Evolutionary conservation across 2,113 vertebrate species (phyloP), one percentile per base, ranked within the genome.

Genomic region (Gnathonemus echidnorhynchus): DNA sequence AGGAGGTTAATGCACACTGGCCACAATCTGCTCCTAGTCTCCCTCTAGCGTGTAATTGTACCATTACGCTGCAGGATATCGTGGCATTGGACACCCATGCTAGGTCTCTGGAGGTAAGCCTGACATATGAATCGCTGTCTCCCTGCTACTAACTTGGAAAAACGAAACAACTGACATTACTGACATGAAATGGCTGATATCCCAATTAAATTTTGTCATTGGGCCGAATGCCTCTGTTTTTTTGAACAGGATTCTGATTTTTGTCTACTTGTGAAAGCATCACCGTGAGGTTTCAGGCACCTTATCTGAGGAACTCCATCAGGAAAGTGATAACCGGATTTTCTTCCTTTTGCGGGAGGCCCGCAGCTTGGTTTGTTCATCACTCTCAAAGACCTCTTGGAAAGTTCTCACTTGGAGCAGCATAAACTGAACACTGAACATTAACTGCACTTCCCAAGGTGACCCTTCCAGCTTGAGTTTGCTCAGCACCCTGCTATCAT

Each of bases 101-200:
- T 45, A 66, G 84, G 91, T 93, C 93, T 90, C 50, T 86, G 85
- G 90, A 94, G 93, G 93, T 95, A 94, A 93, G 93, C 93, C 91
- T 92, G 94, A 95, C 91, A 92, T 89, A 94, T 93, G 94, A 95
- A 95, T 93, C 92, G 93, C 92, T 91, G 94, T 83, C 35, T 13
- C 42, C 77, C 15, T 1, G 1, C 92, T 84, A 27, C n/a, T 66
- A 66, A 66, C n/a, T 27, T 66, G 62, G 58, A 66, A 77, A 74
- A 77, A 85, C 13, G 6, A 85, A 85, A 42, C 39, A 13, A 45
- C 31, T 46, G 42, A 74, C 66, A 31, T 53, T 17, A 58, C 53
- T 74, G 66, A 74, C 70, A 35, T 31, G 3, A 3, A 24, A 46
- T 45, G 39, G 3, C 6, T 85, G 45, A n/a, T 4, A 24, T 35